These are phyloP conservation scores for Spea hammondii DNA, from an alignment of 2,797 vertebrate species.

Conservation along the genomic window DNA sequence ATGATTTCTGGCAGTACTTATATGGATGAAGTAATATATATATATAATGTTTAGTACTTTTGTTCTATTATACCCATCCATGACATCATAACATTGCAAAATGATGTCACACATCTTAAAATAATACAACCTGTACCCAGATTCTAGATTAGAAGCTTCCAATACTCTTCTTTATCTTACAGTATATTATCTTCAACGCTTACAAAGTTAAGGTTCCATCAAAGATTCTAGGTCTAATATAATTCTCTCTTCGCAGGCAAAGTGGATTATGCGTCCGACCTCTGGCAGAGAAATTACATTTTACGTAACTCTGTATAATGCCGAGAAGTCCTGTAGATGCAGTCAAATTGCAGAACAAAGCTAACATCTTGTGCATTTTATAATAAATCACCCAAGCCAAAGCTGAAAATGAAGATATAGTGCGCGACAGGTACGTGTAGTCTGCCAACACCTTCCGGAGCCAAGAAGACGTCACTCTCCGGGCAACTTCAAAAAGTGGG, in stretches of 20 bases:
- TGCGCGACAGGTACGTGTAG: not conserved
- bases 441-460: conserved; percentile 18
- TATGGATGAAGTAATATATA: no score
- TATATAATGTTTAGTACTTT: no score
- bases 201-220: no score
- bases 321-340: conserved; percentile 4
- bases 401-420: conserved; percentile 25
- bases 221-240: no score
- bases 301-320: not conserved
- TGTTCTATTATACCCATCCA: no score
- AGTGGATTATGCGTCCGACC: conserved; percentile 1
- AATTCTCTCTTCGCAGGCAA: not conserved
- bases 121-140: no score
- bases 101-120: no score
- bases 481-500: not conserved
- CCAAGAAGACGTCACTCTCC: not conserved
- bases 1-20: no score
- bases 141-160: no score
- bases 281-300: conserved; percentile 13
- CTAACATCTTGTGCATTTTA: not conserved
- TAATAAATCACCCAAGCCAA: conserved; percentile 18
- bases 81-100: no score
- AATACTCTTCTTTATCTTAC: no score
- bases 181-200: no score
- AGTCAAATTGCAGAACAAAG: conserved; percentile 12